Evolutionary conservation across 1,140 invertebrate genomes (phyloP).

Genomic region (Drosophila mauritiana): DNA sequence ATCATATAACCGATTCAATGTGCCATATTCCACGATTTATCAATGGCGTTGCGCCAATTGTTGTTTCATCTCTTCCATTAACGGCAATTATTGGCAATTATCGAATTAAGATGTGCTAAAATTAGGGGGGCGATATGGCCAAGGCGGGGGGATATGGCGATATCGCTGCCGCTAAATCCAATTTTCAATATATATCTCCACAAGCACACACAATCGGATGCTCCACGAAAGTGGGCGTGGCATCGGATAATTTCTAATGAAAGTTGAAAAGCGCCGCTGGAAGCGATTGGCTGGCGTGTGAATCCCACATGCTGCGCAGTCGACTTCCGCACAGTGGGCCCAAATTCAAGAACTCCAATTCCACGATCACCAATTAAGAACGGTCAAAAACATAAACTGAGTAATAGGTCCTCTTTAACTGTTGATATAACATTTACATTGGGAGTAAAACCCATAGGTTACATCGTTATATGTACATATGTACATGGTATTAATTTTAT

Average conservation of each 20-base stretch:
- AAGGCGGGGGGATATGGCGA: slow-evolving; percentile 11
- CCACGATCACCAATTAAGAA: no score
- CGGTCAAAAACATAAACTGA: no score
- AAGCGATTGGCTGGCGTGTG: slow-evolving; percentile 62
- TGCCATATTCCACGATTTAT: slow-evolving; percentile 37
- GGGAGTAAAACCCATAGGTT: no score
- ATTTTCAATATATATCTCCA: slow-evolving; percentile 13
- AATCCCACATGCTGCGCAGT: slow-evolving; percentile 59
- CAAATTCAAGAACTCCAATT: not conserved
- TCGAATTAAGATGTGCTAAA: slow-evolving; percentile 65
- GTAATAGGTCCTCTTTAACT: no score
- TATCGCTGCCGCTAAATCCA: slow-evolving; percentile 43
- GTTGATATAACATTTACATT: no score
- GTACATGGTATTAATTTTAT: no score
- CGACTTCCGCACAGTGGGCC: slow-evolving; percentile 28
- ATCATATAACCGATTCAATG: not conserved
- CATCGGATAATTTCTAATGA: slow-evolving; percentile 73
- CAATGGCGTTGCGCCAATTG: slow-evolving; percentile 65
- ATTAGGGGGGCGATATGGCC: not conserved
- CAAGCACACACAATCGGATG: slow-evolving; percentile 4
- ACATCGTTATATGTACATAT: no score
- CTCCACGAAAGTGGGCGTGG: slow-evolving; percentile 39
- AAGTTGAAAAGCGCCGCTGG: slow-evolving; percentile 72
- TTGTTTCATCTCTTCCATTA: slow-evolving; percentile 60
- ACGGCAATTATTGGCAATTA: slow-evolving; percentile 70